A percentile compares a stretch with the other conserved stretches of the same genome.
These are phyloP conservation scores for Paralichthys olivaceus DNA, from an alignment of 2,113 vertebrate genomes.

Conservation along the genomic window DNA sequence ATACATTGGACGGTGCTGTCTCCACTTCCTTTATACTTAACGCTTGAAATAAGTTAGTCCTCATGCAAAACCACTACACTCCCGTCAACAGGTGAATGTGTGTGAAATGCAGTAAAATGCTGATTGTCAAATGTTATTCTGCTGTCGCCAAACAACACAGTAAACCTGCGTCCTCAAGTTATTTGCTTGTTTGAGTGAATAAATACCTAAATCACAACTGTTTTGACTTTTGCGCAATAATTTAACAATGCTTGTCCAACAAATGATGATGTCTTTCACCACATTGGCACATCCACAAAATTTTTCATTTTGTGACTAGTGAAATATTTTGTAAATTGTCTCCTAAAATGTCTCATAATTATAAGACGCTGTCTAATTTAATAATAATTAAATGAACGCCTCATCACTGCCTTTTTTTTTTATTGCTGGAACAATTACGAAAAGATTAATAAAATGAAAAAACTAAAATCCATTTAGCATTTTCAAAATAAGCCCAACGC, in stretches of 20 bases:
- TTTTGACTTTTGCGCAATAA: neutral
- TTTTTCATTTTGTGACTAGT: neutral
- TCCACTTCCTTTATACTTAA: too few species aligned
- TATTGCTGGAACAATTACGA: constrained; percentile 33
- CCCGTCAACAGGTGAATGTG: neutral
- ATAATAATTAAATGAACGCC: constrained; percentile 14
- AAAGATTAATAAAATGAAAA: constrained; percentile 63
- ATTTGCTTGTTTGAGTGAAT: neutral
- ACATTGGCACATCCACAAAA: neutral
- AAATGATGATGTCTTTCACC: neutral
- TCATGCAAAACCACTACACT: too few species aligned
- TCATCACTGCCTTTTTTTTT: constrained; percentile 24
- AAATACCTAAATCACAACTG: neutral
- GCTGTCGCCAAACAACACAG: neutral
- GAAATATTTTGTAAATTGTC: constrained; percentile 13
- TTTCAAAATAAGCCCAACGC: constrained; percentile 55
- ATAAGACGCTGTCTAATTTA: constrained; percentile 19
- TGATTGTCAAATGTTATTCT: too few species aligned
- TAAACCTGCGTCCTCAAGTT: neutral
- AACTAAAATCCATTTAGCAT: constrained; percentile 61
- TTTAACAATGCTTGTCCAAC: neutral
- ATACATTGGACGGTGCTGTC: too few species aligned
- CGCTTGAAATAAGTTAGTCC: neutral
- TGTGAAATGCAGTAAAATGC: neutral
- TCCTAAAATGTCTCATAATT: constrained; percentile 18